phyloP scores from a whole-genome alignment of 30 jellyfish, hydroid and myxozoan species.

The Catostylus mosaicus region DNA sequence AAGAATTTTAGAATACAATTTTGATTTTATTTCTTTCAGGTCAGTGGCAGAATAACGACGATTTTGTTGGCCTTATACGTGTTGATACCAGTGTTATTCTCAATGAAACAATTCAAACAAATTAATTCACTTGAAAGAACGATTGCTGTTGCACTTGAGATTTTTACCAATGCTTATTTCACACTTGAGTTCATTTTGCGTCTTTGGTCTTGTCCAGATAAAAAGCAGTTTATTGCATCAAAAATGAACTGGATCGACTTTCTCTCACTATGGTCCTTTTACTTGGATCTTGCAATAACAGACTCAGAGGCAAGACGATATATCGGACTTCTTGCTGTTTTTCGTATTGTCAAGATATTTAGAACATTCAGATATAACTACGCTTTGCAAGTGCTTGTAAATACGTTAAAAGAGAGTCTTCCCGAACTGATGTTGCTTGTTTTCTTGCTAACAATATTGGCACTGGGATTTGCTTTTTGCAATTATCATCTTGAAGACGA shows the following conservation, averaged over 20 bases:
- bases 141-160: conserved; percentile 54
- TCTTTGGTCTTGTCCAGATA: conserved; percentile 75
- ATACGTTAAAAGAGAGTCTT: conserved; percentile 81
- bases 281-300: conserved; percentile 45
- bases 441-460: conserved; percentile 71
- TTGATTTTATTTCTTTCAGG: conserved; percentile 26
- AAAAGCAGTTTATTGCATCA: conserved; percentile 48
- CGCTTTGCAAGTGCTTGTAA: conserved; percentile 88
- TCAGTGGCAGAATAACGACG: conserved; percentile 63
- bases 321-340: conserved; percentile 73
- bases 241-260: conserved; percentile 81
- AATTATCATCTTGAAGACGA: conserved; percentile 78
- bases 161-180: conserved; percentile 64
- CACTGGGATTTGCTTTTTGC: conserved; percentile 86
- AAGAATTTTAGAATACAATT: no score
- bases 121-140: conserved; percentile 8
- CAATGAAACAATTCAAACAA: conserved; percentile 67
- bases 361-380: conserved; percentile 90
- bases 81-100: conserved; percentile 66
- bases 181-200: conserved; percentile 76
- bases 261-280: conserved; percentile 77
- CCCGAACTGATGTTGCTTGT: conserved; percentile 90
- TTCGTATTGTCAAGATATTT: conserved; percentile 89
- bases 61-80: conserved; percentile 68
- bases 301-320: conserved; percentile 37